Percentiles rank a stretch among this genome's conserved stretches.
Evolutionary conservation across 2,888 invertebrate genomes (phyloP).

Genomic region (Theretra japonica): DNA sequence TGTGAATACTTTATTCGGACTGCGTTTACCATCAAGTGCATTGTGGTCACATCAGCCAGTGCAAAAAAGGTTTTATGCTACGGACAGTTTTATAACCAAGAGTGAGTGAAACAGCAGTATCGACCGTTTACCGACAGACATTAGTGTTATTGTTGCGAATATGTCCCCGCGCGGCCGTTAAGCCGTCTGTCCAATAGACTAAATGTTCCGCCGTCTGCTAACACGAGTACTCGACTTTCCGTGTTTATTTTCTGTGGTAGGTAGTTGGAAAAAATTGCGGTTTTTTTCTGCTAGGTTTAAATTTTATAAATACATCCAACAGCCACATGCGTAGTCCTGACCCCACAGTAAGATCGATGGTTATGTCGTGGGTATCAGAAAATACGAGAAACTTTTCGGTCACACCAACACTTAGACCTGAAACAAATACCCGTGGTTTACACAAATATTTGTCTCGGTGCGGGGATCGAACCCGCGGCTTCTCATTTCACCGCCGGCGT

Average conservation of each 20-base stretch:
- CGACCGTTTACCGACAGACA: background rate
- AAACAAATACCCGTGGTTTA: no score
- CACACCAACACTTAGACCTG: no score
- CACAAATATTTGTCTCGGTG: no score
- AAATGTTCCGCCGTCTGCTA: background rate
- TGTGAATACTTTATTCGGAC: no score
- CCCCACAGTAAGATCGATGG: no score
- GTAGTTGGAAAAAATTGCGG: background rate
- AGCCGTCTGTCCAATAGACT: conserved; percentile 20
- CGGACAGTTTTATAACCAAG: background rate
- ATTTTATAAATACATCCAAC: background rate
- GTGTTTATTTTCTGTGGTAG: background rate
- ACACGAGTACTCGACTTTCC: conserved; percentile 3
- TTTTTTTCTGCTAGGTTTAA: background rate
- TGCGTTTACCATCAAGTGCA: no score
- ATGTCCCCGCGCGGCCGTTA: conserved; percentile 15
- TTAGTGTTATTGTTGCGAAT: conserved; percentile 21
- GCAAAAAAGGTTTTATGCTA: background rate
- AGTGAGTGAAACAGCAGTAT: conserved; percentile 1
- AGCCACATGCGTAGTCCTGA: no score
- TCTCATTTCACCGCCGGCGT: no score
- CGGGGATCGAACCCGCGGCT: no score
- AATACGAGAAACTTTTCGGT: no score
- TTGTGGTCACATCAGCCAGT: no score
- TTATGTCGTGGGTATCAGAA: no score